Evolutionary conservation across 2,888 invertebrate genomes (phyloP), one percentile per base, ranked within the genome.

Genomic region (Zele albiditarsus): DNA sequence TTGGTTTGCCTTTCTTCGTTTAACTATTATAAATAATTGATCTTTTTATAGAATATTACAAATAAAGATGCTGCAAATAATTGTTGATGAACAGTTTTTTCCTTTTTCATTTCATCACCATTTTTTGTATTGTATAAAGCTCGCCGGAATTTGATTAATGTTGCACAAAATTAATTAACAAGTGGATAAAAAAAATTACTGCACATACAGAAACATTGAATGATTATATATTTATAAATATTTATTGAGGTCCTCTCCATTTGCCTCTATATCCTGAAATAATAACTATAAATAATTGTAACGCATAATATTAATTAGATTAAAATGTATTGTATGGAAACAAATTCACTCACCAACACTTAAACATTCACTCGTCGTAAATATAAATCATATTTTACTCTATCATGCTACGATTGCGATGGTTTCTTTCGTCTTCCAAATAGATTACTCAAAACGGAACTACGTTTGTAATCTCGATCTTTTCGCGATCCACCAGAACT

Each of bases 341-440:
- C 16, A 49, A 67, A 23, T 3, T 25, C 58, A 38, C 68, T 68
- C 53, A 68, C 68, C 33, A 28, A 53, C 27, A 20, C 14, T 68
- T 27, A 33, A 60, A 60, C 38, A 33, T 42, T 60, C 38, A 25
- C 20, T 58, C 25, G 10, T 38, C 12, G 20, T 23, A 58, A 38
- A 58, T 60, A 60, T 16, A 42, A 53, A 68, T 38, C 12, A 60
- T 60, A 38, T 58, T 70, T 20, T 62, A 20, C 3, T 69, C 5
- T 5, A 20, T 20, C 28, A 3, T 76, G 80, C 83, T 88, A 88
- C 79, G 88, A 86, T 73, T 87, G 89, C 74, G 88, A 87, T 23
- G 89, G 86, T 73, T 89, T 89, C 79, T 89, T 89, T 71, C 88
- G 84, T 76, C 89, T 85, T 33, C 89, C 87, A 71, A 89, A 89